Conservation (phyloP, 2,797 vertebrate species). For the Limosa lapponica region DNA sequence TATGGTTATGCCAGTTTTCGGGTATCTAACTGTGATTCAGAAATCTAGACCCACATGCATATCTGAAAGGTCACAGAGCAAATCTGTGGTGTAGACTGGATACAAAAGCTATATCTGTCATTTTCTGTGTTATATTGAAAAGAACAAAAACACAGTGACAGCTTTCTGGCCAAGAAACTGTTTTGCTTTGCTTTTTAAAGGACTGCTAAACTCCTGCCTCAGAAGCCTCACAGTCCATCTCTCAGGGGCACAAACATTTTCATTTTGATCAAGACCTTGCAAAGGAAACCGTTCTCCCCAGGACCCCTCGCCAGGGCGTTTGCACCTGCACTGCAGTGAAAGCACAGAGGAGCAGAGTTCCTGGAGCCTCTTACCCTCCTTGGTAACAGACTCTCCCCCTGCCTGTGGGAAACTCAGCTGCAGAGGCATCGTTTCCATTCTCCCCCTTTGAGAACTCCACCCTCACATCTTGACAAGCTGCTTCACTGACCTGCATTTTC, state of each 20-base stretch:
- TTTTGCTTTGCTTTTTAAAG: constrained; percentile 5
- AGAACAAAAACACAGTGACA: neutral
- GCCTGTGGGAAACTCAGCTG: neutral
- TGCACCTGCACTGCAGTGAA: neutral
- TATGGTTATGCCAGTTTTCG: neutral
- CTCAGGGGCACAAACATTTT: neutral
- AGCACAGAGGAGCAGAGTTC: neutral
- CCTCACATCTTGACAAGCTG: neutral
- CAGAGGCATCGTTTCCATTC: neutral
- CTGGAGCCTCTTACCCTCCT: neutral
- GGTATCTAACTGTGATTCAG: constrained; percentile 10
- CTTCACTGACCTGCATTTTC: neutral
- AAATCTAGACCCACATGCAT: constrained; percentile 4
- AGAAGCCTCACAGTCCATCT: neutral
- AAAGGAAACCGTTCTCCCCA: neutral
- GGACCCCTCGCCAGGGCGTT: neutral
- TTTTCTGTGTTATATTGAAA: neutral
- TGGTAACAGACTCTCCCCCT: neutral
- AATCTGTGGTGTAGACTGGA: neutral
- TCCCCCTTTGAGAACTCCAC: neutral
- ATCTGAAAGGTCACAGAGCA: neutral
- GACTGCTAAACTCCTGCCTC: neutral
- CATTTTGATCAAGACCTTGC: neutral
- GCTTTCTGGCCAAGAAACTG: neutral
- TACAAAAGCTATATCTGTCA: neutral